Percentiles rank a stretch among this genome's conserved stretches.
phyloP scores from a whole-genome alignment of 2,797 vertebrate genomes.

The Coregonus ussuriensis region DNA sequence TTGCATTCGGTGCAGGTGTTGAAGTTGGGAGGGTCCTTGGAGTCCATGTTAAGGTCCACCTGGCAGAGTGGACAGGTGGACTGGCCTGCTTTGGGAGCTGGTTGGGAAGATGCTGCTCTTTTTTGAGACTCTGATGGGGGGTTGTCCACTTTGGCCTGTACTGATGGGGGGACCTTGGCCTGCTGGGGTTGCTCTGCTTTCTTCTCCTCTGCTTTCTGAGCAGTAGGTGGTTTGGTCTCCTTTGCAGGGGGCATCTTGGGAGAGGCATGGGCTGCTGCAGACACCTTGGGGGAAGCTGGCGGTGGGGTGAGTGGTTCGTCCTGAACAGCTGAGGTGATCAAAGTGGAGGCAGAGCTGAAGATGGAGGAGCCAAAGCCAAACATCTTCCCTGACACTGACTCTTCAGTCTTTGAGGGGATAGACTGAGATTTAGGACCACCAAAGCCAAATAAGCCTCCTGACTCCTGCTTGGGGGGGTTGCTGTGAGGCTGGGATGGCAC shows the following conservation, averaged over 20 bases:
- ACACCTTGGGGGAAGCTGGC: constrained; percentile 34
- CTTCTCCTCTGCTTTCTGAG: constrained; percentile 51
- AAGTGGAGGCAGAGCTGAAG: too few relatives aligned
- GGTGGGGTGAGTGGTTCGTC: too few relatives aligned
- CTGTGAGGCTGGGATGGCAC: too few relatives aligned
- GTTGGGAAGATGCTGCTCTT: constrained; percentile 53
- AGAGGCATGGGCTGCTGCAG: constrained; percentile 28
- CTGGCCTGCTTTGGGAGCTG: constrained; percentile 41
- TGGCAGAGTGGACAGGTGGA: constrained; percentile 88
- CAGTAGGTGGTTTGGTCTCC: constrained; percentile 8
- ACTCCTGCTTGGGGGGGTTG: too few relatives aligned
- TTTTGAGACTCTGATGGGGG: constrained; percentile 39
- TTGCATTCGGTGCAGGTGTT: constrained; percentile 92
- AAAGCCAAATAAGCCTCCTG: too few relatives aligned
- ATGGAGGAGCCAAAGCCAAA: too few relatives aligned
- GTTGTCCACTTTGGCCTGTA: constrained; percentile 51
- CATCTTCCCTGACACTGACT: too few relatives aligned
- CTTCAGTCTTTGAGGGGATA: too few relatives aligned
- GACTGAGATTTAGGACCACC: too few relatives aligned
- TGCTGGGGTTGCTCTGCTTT: constrained; percentile 52
- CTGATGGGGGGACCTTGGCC: constrained; percentile 28
- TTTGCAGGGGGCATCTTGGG: constrained; percentile 39
- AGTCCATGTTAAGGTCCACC: constrained; percentile 78
- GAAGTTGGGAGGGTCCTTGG: constrained; percentile 83
- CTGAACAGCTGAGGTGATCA: too few relatives aligned